Conservation (phyloP, 2,888 invertebrate species). For the Synanthedon andrenaeformis region DNA sequence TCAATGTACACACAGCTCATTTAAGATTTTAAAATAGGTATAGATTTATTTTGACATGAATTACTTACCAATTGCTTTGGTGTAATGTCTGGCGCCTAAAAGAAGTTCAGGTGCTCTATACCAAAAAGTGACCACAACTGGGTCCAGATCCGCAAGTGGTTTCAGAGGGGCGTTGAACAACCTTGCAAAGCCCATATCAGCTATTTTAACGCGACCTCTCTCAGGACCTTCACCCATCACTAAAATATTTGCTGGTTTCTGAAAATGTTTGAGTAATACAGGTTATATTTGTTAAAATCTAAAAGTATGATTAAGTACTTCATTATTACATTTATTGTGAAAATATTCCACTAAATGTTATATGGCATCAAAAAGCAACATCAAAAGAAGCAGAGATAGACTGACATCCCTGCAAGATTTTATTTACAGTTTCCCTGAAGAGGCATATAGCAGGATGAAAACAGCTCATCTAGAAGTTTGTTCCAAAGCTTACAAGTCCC, state of each 20-base stretch:
- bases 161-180: constrained; percentile 98
- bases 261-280: constrained; percentile 12
- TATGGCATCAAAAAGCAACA: no score
- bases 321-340: neutral
- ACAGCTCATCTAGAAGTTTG: no score
- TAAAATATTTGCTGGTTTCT: constrained; percentile 98
- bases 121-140: constrained; percentile 99
- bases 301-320: neutral
- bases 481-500: no score
- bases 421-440: no score
- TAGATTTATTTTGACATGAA: no score
- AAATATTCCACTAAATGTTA: no score
- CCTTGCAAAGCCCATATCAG: constrained; percentile 99
- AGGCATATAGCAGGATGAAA: no score
- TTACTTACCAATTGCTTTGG: constrained; percentile 90
- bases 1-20: no score
- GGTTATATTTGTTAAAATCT: no score
- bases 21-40: no score
- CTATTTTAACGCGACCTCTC: constrained; percentile 96
- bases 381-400: no score
- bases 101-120: constrained; percentile 97
- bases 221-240: constrained; percentile 99
- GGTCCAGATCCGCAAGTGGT: constrained; percentile 97
- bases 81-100: constrained; percentile 95
- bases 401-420: no score